These are phyloP conservation scores for Mystacides longicornis DNA, from an alignment of 2,888 invertebrate species.

Conservation along the genomic window DNA sequence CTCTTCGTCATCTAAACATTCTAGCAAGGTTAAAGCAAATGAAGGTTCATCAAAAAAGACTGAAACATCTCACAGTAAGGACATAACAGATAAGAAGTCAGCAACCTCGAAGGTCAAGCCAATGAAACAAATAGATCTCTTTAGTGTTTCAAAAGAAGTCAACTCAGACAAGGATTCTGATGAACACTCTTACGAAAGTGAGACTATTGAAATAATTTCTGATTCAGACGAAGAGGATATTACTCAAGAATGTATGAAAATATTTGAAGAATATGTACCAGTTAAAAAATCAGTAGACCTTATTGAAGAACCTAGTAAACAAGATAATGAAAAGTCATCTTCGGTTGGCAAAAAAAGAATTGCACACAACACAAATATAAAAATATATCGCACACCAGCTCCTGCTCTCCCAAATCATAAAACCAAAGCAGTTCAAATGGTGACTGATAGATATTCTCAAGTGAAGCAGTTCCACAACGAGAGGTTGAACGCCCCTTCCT, in stretches of 20 bases:
- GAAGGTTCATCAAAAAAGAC: not conserved
- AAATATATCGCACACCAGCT: constrained; percentile 38
- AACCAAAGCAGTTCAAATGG: constrained; percentile 49
- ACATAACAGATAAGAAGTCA: not conserved
- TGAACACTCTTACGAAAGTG: constrained; percentile 27
- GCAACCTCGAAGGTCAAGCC: not conserved
- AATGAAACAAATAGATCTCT: not conserved
- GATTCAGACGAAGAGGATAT: constrained; percentile 63
- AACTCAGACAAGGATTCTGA: constrained; percentile 6
- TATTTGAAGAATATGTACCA: constrained; percentile 74
- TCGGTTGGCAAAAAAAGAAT: constrained; percentile 56
- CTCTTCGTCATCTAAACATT: not conserved
- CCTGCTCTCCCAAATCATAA: constrained; percentile 46
- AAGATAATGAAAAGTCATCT: constrained; percentile 37
- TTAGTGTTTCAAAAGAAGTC: not conserved
- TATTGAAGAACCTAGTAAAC: constrained; percentile 33
- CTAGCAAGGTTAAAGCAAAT: not conserved
- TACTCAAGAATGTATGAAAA: constrained; percentile 75
- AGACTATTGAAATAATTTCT: constrained; percentile 38
- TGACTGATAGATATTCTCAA: constrained; percentile 45
- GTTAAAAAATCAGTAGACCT: constrained; percentile 34
- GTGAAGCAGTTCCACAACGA: constrained; percentile 43
- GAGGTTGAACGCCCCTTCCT: constrained; percentile 29
- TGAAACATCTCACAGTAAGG: not conserved
- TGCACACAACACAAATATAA: constrained; percentile 59